Base-by-base conservation (phyloP, 2,797 vertebrate genomes). In the Manis crassicaudata region DNA sequence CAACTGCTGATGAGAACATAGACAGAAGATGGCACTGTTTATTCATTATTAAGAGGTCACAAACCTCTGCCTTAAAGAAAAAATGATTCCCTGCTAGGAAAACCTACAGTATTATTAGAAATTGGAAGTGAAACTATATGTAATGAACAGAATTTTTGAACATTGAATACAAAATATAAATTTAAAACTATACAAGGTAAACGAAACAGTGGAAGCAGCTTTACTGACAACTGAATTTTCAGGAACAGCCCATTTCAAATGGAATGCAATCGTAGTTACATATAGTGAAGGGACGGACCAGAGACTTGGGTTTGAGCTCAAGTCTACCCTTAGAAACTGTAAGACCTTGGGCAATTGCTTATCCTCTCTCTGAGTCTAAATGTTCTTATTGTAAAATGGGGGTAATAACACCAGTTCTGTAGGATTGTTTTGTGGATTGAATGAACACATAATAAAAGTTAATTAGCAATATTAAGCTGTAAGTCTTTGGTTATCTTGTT, bases 21-120 rank as follows among this genome's bases (percentile, higher is more conserved):
- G 97, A 97, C 98, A 98, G 98, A 98, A 98, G 98, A 98, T 98
- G 98, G 98, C 98, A 98, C 95, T 98, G 96, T 98, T 98, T 96
- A 94, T 97, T 97, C 97, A 94, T 97, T 93, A 52, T 90, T 98
- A 73, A 91, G 93, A 86, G 40, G 54, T 77, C 70, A 94, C 37
- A 46, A 76, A 12, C 60, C 3, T 72, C 29, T 58, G 4, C 46
- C 87, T 70, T 50, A 56, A 73, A 46, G 60, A 50, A 63, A 70
- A 73, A 65, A 58, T 70, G 83, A 25, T 92, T 92, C 37, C 73
- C 56, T 81, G 54, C n/a, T 77, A 88, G 60, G 60, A 94, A 94
- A 83, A 43, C 14, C 40, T 37, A 82, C 18, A n/a, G 18, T 80
- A 56, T 83, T 91, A 83, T 94, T 91, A 89, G 89, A 94, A 88